Conservation (phyloP, 1,140 invertebrate species). For the Magallana gigas region DNA sequence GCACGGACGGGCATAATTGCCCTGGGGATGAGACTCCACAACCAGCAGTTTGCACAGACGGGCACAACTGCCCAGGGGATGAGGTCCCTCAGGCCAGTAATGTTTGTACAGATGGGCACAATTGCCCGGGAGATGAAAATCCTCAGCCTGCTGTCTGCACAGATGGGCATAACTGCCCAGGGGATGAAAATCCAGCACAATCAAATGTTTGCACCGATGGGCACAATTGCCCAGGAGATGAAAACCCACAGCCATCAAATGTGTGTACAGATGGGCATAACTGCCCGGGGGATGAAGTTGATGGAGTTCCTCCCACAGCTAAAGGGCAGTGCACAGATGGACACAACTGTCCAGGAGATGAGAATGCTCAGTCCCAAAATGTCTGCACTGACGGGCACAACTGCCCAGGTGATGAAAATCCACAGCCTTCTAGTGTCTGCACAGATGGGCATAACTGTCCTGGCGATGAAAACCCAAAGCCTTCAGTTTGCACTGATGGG, state of each 20-base stretch:
- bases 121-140: conserved; percentile 54
- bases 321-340: conserved; percentile 60
- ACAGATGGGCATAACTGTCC: conserved; percentile 56
- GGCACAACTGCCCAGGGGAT: conserved; percentile 57
- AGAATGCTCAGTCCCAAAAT: conserved; percentile 35
- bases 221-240: conserved; percentile 58
- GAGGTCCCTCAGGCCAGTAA: conserved; percentile 38
- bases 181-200: conserved; percentile 49
- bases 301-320: conserved; percentile 38
- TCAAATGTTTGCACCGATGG: conserved; percentile 50
- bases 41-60: conserved; percentile 39
- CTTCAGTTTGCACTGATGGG: conserved; percentile 54
- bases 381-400: conserved; percentile 54
- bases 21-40: conserved; percentile 56
- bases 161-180: conserved; percentile 55
- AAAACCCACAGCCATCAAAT: conserved; percentile 51
- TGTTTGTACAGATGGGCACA: conserved; percentile 55
- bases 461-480: conserved; percentile 28
- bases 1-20: conserved; percentile 54
- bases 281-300: conserved; percentile 55
- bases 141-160: conserved; percentile 47
- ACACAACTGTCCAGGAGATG: conserved; percentile 59
- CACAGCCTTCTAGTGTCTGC: conserved; percentile 56
- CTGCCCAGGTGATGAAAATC: conserved; percentile 49
- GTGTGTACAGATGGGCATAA: conserved; percentile 61